phyloP scores from a whole-genome alignment of 2,888 invertebrate species.

The Habrosyne pyritoides region DNA sequence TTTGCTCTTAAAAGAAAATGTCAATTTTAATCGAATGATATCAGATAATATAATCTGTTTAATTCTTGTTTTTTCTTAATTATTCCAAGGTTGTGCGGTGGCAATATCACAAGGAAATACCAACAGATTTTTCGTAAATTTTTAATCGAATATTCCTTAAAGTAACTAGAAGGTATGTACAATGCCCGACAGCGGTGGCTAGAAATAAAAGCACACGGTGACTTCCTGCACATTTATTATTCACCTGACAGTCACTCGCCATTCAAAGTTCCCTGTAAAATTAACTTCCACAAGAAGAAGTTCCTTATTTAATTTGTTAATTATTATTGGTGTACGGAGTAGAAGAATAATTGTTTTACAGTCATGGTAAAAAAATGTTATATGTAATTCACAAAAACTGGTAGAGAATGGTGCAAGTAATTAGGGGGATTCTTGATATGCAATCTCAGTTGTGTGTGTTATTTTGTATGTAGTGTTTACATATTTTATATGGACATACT shows the following conservation, averaged over 20 bases:
- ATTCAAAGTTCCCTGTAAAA: conserved; percentile 61
- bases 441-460: neutral
- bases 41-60: neutral
- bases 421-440: too few relatives aligned
- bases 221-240: conserved; percentile 68
- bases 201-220: conserved; percentile 56
- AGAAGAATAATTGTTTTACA: neutral
- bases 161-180: neutral
- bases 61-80: neutral
- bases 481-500: too few relatives aligned
- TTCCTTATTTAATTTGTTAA: conserved; percentile 55
- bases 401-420: too few relatives aligned
- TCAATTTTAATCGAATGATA: neutral
- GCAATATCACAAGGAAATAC: conserved; percentile 5
- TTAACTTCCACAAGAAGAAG: conserved; percentile 35
- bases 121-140: conserved; percentile 25
- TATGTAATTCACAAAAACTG: too few relatives aligned
- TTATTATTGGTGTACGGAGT: conserved; percentile 51
- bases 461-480: too few relatives aligned
- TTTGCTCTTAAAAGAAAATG: conserved; percentile 1
- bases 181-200: conserved; percentile 30
- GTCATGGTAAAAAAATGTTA: too few relatives aligned
- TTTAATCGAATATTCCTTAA: neutral
- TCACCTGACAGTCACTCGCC: conserved; percentile 68
- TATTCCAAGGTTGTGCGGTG: neutral